These are phyloP conservation scores for Neotragus moschatus DNA, from an alignment of 2,113 vertebrate genomes.

Conservation along the genomic window DNA sequence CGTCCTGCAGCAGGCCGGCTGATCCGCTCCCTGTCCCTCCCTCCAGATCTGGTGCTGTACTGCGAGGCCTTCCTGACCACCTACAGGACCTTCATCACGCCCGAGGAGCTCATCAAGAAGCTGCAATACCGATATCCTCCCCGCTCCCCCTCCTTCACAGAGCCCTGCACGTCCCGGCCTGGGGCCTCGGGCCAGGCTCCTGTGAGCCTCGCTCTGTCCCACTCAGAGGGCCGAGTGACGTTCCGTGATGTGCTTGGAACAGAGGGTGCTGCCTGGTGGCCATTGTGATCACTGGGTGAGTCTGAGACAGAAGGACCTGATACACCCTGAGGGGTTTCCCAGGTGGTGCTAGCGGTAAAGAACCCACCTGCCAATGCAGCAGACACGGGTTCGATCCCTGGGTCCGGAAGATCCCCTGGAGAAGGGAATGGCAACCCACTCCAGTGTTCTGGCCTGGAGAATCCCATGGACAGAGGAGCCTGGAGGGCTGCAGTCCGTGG, in stretches of 20 bases:
- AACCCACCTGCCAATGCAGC: not conserved
- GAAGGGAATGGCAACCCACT: not conserved
- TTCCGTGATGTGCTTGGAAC: rapidly evolving
- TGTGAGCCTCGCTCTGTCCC: rapidly evolving
- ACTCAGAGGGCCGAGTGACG: not conserved
- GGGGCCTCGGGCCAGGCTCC: not conserved
- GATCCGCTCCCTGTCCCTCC: not conserved
- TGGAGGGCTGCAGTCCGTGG: not conserved
- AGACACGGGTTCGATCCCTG: not conserved
- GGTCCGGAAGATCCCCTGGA: not conserved
- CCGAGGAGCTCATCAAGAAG: conserved; percentile 98
- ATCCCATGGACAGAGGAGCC: not conserved
- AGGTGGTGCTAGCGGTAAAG: not conserved
- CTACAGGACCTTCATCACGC: conserved; percentile 96
- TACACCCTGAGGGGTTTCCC: not conserved
- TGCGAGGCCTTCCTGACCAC: conserved; percentile 99
- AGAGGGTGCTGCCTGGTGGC: not conserved
- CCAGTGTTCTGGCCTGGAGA: not conserved
- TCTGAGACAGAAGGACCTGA: not conserved
- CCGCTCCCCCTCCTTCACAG: not conserved
- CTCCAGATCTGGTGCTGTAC: conserved; percentile 95
- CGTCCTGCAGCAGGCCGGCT: not conserved
- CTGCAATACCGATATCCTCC: conserved; percentile 99
- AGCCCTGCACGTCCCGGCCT: rapidly evolving
- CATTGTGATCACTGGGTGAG: not conserved